Evolutionary conservation across 2,888 invertebrate species (phyloP), one percentile per base, ranked within the genome.

Genomic region (Coenonympha arcania): DNA sequence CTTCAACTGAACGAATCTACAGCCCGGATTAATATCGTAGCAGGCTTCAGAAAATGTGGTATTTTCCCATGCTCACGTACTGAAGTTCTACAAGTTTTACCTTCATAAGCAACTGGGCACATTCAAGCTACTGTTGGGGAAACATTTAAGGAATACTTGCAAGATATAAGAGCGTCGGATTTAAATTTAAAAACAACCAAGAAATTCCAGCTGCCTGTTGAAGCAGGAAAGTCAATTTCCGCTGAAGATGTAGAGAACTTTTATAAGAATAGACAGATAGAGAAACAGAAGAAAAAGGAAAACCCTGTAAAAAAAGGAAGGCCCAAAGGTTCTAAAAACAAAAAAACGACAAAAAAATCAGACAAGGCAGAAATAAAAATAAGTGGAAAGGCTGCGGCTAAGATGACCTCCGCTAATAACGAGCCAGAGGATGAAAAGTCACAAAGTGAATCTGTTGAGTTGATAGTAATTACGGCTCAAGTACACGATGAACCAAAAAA

Each of bases 31-130:
- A 57, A 59, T 52, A 33, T 59, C 33, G 54, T 52, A 49, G 49
- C 55, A 8, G 57, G 57, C 39, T 59, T 57, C 43, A 50, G 50
- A 49, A 52, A 52, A 50, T 54, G 52, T 57, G 59, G 59, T 9
- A 50, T 58, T 28, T 54, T 41, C 42, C 54, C 55, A 48, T 46
- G 33, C 36, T 52, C 52, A 34, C 55, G 49, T 31, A 47, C 22
- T 53, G 48, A 40, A 53, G 53, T 55, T 28, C 43, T 55, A n/a
- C n/a, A n/a, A 46, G 18, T 20, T 13, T 48, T 55, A 55, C 55
- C 55, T 52, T 42, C 46, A 9, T 54, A 55, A 20, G 48, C 52
- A 51, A 50, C 50, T 42, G 49, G 47, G 43, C 46, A 53, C 20
- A 33, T 41, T 8, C 41, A 42, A 42, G 36, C 42, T 18, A 26